A percentile compares a stretch with the other conserved stretches of the same genome.
Conservation (phyloP, 2,888 invertebrate species). For the Synanthedon vespiformis region DNA sequence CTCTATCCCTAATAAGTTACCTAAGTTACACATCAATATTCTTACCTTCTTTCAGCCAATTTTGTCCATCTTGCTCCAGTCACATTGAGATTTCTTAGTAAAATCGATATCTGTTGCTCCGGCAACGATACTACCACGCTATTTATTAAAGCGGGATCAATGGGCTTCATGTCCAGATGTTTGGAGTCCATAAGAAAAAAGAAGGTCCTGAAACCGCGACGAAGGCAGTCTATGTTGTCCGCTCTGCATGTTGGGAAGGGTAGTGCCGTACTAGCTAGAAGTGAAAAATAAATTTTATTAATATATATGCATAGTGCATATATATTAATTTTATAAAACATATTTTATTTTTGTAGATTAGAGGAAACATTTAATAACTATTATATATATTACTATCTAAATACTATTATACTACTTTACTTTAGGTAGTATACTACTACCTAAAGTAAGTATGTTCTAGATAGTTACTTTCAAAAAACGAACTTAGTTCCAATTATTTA, state of each 20-base stretch:
- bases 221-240: slow-evolving; percentile 45
- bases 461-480: too few relatives aligned
- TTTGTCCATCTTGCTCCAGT: slow-evolving; percentile 57
- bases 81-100: slow-evolving; percentile 47
- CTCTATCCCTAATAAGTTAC: too few relatives aligned
- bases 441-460: too few relatives aligned
- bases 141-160: slow-evolving; percentile 44
- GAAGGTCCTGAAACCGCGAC: slow-evolving; percentile 51
- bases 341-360: not conserved
- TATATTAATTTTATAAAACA: too few relatives aligned
- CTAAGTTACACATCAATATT: too few relatives aligned
- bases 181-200: slow-evolving; percentile 53
- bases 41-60: slow-evolving; percentile 42
- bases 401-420: too few relatives aligned
- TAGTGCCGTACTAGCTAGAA: slow-evolving; percentile 28
- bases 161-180: slow-evolving; percentile 43
- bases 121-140: slow-evolving; percentile 46
- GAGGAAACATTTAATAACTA: too few relatives aligned
- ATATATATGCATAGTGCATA: too few relatives aligned
- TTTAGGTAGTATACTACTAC: too few relatives aligned
- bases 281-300: not conserved
- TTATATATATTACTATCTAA: too few relatives aligned
- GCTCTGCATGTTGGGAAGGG: slow-evolving; percentile 53
- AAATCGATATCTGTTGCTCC: slow-evolving; percentile 41
- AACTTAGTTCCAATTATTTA: too few relatives aligned